phyloP scores from a whole-genome alignment of 2,888 invertebrate species.

The Scrobipalpa atriplicella region DNA sequence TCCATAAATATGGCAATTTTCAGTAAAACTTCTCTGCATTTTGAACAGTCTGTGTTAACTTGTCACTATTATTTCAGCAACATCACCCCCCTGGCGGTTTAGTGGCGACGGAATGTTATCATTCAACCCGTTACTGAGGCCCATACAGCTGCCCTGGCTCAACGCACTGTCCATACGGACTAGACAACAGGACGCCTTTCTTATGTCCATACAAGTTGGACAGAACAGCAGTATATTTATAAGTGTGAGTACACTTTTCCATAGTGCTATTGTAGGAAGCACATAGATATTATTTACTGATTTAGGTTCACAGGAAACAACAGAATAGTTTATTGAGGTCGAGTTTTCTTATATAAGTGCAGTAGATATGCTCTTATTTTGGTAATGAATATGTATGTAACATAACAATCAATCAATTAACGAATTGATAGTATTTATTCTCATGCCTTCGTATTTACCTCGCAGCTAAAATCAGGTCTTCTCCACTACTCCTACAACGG shows the following conservation, averaged over 20 bases:
- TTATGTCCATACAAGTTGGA: conserved; percentile 92
- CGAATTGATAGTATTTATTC: no score
- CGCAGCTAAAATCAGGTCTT: conserved; percentile 87
- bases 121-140: conserved; percentile 92
- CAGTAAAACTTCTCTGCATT: background rate
- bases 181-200: conserved; percentile 88
- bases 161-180: conserved; percentile 94
- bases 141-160: conserved; percentile 95
- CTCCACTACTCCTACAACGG: conserved; percentile 90
- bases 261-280: background rate
- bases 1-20: background rate
- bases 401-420: no score
- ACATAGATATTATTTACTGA: no score
- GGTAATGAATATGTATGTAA: no score
- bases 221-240: conserved; percentile 91
- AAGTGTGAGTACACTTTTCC: conserved; percentile 75
- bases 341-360: no score
- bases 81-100: conserved; percentile 90
- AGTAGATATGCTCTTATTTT: no score
- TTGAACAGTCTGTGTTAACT: background rate
- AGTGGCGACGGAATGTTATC: conserved; percentile 93
- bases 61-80: conserved; percentile 60
- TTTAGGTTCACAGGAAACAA: no score
- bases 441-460: conserved; percentile 9
- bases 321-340: no score